These are phyloP conservation scores for Gila robusta DNA, from an alignment of 2,797 vertebrate species.

Conservation along the genomic window DNA sequence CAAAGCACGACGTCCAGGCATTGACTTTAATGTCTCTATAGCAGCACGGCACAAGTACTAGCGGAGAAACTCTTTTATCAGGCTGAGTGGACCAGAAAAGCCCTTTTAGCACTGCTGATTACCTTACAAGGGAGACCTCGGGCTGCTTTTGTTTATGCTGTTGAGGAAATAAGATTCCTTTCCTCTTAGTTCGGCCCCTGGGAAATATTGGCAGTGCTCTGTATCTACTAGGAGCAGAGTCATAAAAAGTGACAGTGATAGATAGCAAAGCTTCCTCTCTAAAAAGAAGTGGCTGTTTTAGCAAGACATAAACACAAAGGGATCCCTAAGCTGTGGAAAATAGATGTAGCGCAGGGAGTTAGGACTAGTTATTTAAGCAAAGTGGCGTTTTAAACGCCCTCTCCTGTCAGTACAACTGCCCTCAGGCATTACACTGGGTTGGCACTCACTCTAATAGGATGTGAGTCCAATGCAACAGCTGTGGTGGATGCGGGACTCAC, in stretches of 20 bases:
- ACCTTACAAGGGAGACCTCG: constrained; percentile 12
- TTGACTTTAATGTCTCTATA: constrained; percentile 29
- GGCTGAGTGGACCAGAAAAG: background rate
- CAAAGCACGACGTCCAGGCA: background rate
- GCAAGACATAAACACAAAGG: background rate
- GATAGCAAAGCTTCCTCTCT: constrained; percentile 5
- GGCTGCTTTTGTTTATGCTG: constrained; percentile 29
- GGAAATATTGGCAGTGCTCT: background rate
- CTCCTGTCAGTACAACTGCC: constrained; percentile 3
- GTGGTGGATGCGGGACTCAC: background rate
- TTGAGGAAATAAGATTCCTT: constrained; percentile 25
- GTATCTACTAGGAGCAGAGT: background rate
- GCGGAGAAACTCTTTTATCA: background rate
- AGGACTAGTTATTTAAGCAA: background rate
- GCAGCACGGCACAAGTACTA: constrained; percentile 10
- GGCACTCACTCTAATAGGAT: constrained; percentile 14
- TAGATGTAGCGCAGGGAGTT: background rate
- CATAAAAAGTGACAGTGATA: constrained; percentile 1
- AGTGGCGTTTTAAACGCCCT: background rate
- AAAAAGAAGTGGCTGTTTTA: background rate
- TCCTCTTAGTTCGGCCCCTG: background rate
- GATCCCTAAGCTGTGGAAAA: background rate
- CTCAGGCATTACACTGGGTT: background rate
- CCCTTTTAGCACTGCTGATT: constrained; percentile 21
- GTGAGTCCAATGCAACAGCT: constrained; percentile 10